Evolutionary conservation across 1,140 invertebrate species (phyloP).

Genomic region (Bombus balteatus): DNA sequence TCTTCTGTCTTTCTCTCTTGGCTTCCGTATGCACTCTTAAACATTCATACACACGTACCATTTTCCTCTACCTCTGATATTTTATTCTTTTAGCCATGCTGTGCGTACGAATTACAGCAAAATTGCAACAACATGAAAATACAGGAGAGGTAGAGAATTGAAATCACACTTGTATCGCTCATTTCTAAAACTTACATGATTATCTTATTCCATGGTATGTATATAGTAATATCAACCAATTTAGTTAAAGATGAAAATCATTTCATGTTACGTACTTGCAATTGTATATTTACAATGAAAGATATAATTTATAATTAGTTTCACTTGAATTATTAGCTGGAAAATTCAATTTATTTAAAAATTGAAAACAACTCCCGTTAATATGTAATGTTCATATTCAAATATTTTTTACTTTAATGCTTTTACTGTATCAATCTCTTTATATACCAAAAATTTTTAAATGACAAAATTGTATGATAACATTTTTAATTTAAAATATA

Average conservation of each 20-base stretch:
- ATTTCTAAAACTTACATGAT: constrained; percentile 66
- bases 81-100: constrained; percentile 35
- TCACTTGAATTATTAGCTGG: background rate
- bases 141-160: constrained; percentile 51
- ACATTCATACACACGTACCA: constrained; percentile 51
- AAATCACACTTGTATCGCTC: constrained; percentile 67
- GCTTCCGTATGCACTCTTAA: constrained; percentile 64
- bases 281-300: constrained; percentile 24
- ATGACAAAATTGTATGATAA: constrained; percentile 6
- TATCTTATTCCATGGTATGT: constrained; percentile 64
- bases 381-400: background rate
- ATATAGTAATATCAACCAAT: constrained; percentile 64
- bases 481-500: constrained; percentile 56
- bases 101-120: constrained; percentile 45
- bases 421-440: background rate
- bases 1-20: constrained; percentile 62
- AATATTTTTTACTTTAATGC: constrained; percentile 11
- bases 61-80: constrained; percentile 13
- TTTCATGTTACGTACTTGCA: constrained; percentile 44
- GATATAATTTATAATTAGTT: background rate
- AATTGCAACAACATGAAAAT: constrained; percentile 21
- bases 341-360: constrained; percentile 3
- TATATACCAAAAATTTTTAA: constrained; percentile 14
- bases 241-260: constrained; percentile 62
- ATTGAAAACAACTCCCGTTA: background rate